Conservation (phyloP, 2,113 vertebrate genomes). For the Clarias gariepinus region DNA sequence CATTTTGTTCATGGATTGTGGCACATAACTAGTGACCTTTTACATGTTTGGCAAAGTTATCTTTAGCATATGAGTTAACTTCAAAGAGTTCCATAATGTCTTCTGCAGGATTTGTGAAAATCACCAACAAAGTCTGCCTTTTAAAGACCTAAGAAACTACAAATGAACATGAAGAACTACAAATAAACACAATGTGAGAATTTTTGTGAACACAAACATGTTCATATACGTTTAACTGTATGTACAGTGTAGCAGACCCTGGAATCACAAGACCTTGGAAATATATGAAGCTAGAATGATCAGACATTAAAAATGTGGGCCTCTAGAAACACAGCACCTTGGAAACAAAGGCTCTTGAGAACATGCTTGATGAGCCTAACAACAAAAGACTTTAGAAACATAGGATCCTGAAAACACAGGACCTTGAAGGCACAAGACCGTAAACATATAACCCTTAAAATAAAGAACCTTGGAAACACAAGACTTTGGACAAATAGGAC, state of each 20-base stretch:
- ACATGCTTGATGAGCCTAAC: background rate
- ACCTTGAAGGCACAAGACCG: background rate
- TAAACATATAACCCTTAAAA: background rate
- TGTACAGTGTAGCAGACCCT: background rate
- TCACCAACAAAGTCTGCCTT: too few species aligned
- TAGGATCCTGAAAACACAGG: background rate
- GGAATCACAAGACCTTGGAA: background rate
- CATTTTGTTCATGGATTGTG: background rate
- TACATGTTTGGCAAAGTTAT: background rate
- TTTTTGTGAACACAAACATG: background rate
- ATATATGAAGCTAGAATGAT: background rate
- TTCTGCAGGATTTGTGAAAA: conserved; percentile 4
- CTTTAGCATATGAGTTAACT: background rate
- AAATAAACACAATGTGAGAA: background rate
- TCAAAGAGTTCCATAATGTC: background rate
- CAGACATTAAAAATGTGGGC: background rate
- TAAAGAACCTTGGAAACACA: background rate
- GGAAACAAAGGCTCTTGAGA: background rate
- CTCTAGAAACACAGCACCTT: background rate
- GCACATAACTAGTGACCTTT: background rate
- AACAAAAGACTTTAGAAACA: background rate
- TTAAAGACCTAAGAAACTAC: background rate
- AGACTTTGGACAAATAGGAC: background rate
- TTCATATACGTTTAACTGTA: background rate
- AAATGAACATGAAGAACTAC: too few species aligned